Evolutionary conservation across 2,113 vertebrate species (phyloP).

Genomic region (Xerus inauris): DNA sequence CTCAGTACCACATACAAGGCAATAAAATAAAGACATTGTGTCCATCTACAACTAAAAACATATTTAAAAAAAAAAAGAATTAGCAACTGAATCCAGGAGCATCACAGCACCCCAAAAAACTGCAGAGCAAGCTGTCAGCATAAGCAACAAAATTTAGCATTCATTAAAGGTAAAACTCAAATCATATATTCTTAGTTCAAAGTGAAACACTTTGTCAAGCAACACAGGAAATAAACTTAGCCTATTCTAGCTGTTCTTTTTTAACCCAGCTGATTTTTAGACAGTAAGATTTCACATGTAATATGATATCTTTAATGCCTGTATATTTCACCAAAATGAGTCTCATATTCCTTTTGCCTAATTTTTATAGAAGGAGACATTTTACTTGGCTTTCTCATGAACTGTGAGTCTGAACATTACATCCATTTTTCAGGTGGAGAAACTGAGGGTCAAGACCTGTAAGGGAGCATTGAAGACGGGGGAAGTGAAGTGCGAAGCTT

Average conservation of each 20-base stretch:
- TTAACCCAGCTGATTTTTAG: not conserved
- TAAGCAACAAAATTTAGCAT: fast-evolving
- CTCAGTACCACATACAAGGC: too few species aligned
- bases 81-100: too few species aligned
- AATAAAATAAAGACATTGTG: too few species aligned
- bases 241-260: not conserved
- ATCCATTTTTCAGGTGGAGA: constrained; percentile 10
- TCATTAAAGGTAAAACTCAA: not conserved
- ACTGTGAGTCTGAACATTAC: not conserved
- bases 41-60: too few species aligned
- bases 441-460: not conserved
- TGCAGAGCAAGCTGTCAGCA: fast-evolving
- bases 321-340: not conserved
- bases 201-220: not conserved
- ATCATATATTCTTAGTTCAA: not conserved
- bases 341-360: fast-evolving
- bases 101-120: not conserved
- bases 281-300: not conserved
- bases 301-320: not conserved
- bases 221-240: not conserved
- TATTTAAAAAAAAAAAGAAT: too few species aligned
- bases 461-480: not conserved
- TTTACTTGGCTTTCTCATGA: not conserved
- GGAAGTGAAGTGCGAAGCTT: not conserved
- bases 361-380: not conserved